Conservation (phyloP, 2,888 invertebrate species). For the Cephalotes varians region DNA sequence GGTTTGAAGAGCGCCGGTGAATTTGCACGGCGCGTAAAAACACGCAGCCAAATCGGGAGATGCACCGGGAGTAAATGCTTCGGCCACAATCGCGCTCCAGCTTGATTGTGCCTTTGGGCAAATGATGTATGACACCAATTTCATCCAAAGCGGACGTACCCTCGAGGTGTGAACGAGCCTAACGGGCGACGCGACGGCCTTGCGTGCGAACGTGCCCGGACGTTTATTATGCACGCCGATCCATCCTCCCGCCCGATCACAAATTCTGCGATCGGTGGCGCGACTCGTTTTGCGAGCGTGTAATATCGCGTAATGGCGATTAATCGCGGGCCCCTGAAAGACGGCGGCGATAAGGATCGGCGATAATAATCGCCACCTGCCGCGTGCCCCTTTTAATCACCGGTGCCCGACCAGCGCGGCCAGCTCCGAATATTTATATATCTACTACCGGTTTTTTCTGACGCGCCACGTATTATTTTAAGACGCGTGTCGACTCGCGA, state of each 20-base stretch:
- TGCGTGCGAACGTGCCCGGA: constrained; percentile 70
- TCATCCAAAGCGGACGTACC: constrained; percentile 75
- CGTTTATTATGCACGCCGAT: constrained; percentile 74
- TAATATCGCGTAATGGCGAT: constrained; percentile 76
- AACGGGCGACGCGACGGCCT: constrained; percentile 70
- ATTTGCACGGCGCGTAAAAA: constrained; percentile 41
- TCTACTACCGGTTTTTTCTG: constrained; percentile 29
- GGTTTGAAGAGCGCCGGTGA: constrained; percentile 18
- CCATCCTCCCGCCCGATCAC: constrained; percentile 6
- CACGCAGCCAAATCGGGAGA: constrained; percentile 21
- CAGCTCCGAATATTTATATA: constrained; percentile 43
- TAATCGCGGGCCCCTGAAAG: constrained; percentile 68
- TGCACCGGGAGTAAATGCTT: constrained; percentile 23
- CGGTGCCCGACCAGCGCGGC: constrained; percentile 5
- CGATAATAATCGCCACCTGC: constrained; percentile 73
- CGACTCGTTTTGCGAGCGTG: constrained; percentile 72
- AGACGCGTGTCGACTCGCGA: constrained; percentile 46
- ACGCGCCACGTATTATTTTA: constrained; percentile 47
- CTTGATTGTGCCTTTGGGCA: constrained; percentile 75
- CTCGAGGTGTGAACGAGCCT: constrained; percentile 74
- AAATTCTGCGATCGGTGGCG: constrained; percentile 69
- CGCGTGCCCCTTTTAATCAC: constrained; percentile 58
- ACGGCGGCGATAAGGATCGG: constrained; percentile 63
- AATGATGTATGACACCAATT: constrained; percentile 76
- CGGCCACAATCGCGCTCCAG: constrained; percentile 12